phyloP scores from a whole-genome alignment of 2,113 vertebrate genomes.

The Varanus salvator region DNA sequence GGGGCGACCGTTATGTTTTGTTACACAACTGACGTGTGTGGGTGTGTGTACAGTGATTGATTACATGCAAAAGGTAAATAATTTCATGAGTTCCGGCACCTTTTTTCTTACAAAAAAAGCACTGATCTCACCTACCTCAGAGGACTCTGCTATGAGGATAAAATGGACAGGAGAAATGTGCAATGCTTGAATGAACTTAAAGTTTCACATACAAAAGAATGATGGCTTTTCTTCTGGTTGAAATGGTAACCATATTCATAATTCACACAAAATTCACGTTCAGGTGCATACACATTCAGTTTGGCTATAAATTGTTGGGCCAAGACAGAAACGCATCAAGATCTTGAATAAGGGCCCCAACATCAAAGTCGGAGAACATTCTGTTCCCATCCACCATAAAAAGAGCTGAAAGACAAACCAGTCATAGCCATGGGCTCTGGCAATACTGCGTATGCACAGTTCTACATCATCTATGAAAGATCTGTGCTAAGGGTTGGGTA shows the following conservation, averaged over 20 bases:
- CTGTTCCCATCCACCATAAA: neutral
- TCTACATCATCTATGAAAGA: neutral
- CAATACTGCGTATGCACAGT: neutral
- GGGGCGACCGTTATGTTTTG: no score
- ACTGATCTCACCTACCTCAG: no score
- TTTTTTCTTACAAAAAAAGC: no score
- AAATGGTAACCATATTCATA: neutral
- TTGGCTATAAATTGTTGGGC: neutral
- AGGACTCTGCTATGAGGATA: no score
- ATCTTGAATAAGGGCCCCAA: neutral
- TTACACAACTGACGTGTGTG: no score
- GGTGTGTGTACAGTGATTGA: no score
- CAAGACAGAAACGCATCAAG: neutral
- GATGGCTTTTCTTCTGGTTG: neutral
- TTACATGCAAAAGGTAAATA: no score
- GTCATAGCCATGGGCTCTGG: neutral
- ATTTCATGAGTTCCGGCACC: no score
- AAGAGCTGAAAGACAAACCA: neutral
- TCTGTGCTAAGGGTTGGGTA: neutral
- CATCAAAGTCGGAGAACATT: neutral
- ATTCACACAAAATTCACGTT: neutral
- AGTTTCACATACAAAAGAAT: neutral
- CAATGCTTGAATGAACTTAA: no score
- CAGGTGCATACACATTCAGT: neutral
- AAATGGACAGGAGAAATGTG: no score